Evolutionary conservation across 53 echinoderm and acorn worm genomes (phyloP).

Genomic region (Antedon mediterranea): DNA sequence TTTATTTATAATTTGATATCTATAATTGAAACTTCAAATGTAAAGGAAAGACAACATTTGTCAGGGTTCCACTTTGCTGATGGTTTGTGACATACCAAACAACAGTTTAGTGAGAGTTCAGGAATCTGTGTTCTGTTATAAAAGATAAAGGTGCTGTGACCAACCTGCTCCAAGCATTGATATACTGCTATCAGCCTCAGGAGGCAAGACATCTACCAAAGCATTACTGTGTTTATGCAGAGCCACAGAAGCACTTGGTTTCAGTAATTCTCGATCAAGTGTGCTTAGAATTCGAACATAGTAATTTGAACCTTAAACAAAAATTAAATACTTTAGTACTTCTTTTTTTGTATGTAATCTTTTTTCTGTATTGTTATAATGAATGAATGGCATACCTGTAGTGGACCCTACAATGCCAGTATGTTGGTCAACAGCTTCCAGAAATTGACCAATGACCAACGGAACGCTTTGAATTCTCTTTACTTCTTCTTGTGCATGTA

Average conservation of each 20-base stretch:
- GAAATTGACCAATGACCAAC: slow-evolving; percentile 86
- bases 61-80: no score
- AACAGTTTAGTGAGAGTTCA: no score
- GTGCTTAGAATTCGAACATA: slow-evolving; percentile 92
- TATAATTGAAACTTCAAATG: no score
- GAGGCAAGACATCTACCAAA: slow-evolving; percentile 83
- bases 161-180: slow-evolving; percentile 82
- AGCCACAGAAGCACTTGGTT: slow-evolving; percentile 84
- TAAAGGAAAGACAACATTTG: no score
- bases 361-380: no score
- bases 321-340: no score
- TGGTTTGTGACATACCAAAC: no score
- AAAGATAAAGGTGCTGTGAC: neutral
- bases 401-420: slow-evolving; percentile 97
- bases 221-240: slow-evolving; percentile 98
- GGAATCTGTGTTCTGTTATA: neutral
- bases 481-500: slow-evolving; percentile 97
- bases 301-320: slow-evolving; percentile 64
- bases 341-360: no score
- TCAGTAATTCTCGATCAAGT: slow-evolving; percentile 65
- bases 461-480: slow-evolving; percentile 97
- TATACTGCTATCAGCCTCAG: slow-evolving; percentile 90
- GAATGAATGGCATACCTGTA: slow-evolving; percentile 60
- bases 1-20: no score
- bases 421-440: slow-evolving; percentile 95